Evolutionary conservation across 2,797 vertebrate species (phyloP), one percentile per base, ranked within the genome.

Genomic region (Etheostoma nigrum): DNA sequence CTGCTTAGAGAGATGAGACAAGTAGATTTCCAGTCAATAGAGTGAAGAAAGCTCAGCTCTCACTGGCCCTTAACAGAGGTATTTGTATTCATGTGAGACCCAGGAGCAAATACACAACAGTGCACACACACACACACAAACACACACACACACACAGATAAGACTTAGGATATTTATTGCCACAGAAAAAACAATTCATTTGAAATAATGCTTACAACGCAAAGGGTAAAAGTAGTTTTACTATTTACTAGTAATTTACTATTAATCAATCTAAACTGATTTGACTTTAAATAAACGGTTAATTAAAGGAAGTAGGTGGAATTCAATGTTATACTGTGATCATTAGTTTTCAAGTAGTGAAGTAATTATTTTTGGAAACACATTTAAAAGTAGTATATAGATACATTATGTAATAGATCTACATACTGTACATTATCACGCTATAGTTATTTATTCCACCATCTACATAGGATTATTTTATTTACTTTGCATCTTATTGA

Each of bases 1-100:
- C 86, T 94, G 93, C 89, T 93, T 94, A 94, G 95, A 94, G 95
- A 94, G 94, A 95, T 93, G 94, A 94, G 94, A 93, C 93, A 91
- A 93, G 90, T 92, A 92, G 93, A 94, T 92, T 91, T 89, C 58
- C 88, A 93, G 94, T 94, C 92, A 93, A 95, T 94, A 94, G 91
- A 93, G 91, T 91, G 91, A 89, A 90, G 93, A 92, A 92, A 93
- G 92, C 88, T 81, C 33, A 63, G 86, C 85, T 91, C 85, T 86
- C 83, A 69, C 86, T 88, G 88, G 91, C 90, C 81, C 93, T 91
- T 84, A 90, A 90, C 91, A 91, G 87, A 92, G 89, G 92, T 86
- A 95, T 95, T 94, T 93, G 91, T 93, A 93, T 94, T 91, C 95
- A 93, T 92, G 89, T 89, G 94, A 95, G 93, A 93, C 88, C 86